Percentiles rank a stretch among this genome's conserved stretches.
phyloP scores from a whole-genome alignment of 2,113 vertebrate species.

The Myrmecobius fasciatus region DNA sequence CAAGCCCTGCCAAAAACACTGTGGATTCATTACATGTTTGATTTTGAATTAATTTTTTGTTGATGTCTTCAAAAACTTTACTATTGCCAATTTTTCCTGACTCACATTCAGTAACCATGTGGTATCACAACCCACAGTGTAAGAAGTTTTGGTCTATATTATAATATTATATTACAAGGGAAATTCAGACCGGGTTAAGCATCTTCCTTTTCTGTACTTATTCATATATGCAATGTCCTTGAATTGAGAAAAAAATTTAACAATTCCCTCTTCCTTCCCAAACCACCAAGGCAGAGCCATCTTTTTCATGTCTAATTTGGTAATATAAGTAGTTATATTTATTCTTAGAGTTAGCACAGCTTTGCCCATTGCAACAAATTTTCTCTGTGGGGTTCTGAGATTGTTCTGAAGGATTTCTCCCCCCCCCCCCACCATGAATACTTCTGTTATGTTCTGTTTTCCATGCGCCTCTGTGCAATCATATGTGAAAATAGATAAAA shows the following conservation, averaged over 20 bases:
- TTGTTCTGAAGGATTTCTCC: neutral
- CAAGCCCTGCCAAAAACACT: too few relatives aligned
- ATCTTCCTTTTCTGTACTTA: neutral
- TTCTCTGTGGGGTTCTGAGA: neutral
- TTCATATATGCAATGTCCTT: neutral
- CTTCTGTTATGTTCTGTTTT: neutral
- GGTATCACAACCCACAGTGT: too few relatives aligned
- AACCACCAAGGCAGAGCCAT: neutral
- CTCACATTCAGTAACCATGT: too few relatives aligned
- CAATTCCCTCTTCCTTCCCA: neutral
- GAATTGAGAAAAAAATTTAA: neutral
- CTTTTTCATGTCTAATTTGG: neutral
- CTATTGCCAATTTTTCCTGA: too few relatives aligned
- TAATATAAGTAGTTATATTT: neutral
- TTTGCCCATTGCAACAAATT: neutral
- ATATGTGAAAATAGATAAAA: constrained; percentile 13
- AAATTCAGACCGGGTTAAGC: neutral
- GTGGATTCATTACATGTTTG: too few relatives aligned
- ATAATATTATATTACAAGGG: neutral
- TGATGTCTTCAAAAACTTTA: too few relatives aligned
- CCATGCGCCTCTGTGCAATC: neutral
- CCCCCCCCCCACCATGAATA: neutral
- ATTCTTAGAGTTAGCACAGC: neutral
- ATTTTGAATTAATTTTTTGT: too few relatives aligned
- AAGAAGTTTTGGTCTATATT: too few relatives aligned